A percentile compares a stretch with the other conserved stretches of the same genome.
These are phyloP conservation scores for Antheraea assamensis DNA, from an alignment of 2,888 invertebrate genomes.

Conservation along the genomic window DNA sequence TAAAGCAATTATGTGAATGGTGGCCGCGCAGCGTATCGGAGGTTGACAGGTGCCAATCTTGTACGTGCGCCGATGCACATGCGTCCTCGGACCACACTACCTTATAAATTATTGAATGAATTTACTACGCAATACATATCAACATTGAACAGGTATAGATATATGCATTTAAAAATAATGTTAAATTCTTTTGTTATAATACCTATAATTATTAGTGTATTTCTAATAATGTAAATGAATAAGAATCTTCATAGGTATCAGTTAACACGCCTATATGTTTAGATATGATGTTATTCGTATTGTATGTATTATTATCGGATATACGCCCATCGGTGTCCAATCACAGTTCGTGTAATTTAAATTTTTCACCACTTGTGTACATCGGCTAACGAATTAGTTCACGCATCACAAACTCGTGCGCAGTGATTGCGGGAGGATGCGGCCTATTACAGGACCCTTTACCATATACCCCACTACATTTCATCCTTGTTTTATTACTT, in stretches of 20 bases:
- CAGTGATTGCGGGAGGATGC: conserved; percentile 76
- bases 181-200: no score
- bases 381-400: conserved; percentile 51
- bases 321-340: neutral
- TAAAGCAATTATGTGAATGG: conserved; percentile 18
- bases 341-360: conserved; percentile 8
- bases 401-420: conserved; percentile 67
- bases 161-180: neutral
- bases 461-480: conserved; percentile 25
- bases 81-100: conserved; percentile 35
- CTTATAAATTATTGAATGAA: conserved; percentile 23
- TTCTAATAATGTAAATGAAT: no score
- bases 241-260: no score
- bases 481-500: neutral
- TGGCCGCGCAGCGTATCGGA: conserved; percentile 52
- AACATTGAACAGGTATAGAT: neutral
- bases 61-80: conserved; percentile 59
- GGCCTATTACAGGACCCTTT: conserved; percentile 67
- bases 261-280: no score
- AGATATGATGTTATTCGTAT: neutral
- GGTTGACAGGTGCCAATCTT: conserved; percentile 80
- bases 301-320: neutral
- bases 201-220: no score
- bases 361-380: conserved; percentile 40
- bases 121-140: neutral